Evolutionary conservation across 2,113 vertebrate species (phyloP), one percentile per base, ranked within the genome.

Genomic region (Sinosuthora webbiana): DNA sequence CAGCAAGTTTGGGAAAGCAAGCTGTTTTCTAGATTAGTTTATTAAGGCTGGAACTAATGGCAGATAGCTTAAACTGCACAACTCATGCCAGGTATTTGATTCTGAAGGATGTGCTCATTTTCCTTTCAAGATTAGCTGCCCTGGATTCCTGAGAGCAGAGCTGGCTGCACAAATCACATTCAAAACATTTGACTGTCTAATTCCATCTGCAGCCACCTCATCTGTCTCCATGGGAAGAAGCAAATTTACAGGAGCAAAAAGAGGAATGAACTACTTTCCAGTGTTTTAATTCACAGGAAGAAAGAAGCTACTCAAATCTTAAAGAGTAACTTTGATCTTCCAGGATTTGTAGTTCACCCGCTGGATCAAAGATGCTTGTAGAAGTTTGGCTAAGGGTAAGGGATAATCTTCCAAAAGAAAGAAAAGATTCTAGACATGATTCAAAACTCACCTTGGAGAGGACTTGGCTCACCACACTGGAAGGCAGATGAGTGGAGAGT

Each of bases 1-100:
- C 63, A 81, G 57, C 1, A 13, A 75, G 10, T 55, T 77, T 31
- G 37, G 25, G 31, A 78, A 80, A 81, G 63, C 62, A 94, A 78
- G 20, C 53, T 86, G 56, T 81, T 94, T 96, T 90, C 76, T 88
- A 81, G 59, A 77, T 94, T 64, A 64, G n/a, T 71, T 92, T 95
- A 64, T 80, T 90, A 67, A 83, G 27, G 33, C 50, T 91, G 42
- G 14, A 94, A 88, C 21, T 80, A 85, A 39, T 24, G 60, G 45
- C 45, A 1, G 1, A 81, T 63, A 89, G 64, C 79, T 92, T 92
- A 81, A 93, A 78, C 44, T 47, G 79, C 68, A 53, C 11, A 80
- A 86, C 28, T 64, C 44, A 62, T 35, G 39, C 37, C 79, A 92
- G 73, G 44, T 77, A 67, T 88, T 95, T 85, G 42, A n/a, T 62